Evolutionary conservation across 2,113 vertebrate genomes (phyloP).

Genomic region (Leucosticte australis): DNA sequence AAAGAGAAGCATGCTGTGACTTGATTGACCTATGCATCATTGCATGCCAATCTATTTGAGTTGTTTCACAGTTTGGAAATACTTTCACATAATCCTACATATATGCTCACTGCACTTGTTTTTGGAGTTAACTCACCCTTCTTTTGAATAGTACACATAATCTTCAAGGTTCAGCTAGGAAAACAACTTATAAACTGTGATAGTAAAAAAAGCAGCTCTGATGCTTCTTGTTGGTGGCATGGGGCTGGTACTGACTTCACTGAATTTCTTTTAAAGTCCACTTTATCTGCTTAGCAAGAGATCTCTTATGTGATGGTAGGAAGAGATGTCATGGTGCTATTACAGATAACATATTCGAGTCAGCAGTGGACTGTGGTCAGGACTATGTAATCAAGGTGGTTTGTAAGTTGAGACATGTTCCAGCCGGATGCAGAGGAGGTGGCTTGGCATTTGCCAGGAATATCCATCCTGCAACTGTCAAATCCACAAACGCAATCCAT

Average conservation of each 20-base stretch:
- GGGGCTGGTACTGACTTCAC: not conserved
- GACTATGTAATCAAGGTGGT: not conserved
- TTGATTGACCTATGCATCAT: conserved; percentile 51
- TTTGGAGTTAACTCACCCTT: conserved; percentile 4
- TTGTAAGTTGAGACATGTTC: conserved; percentile 5
- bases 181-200: not conserved
- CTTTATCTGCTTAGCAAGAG: not conserved
- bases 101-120: not conserved
- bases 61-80: conserved; percentile 36
- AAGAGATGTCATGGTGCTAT: not conserved
- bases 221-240: not conserved
- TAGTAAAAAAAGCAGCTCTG: not conserved
- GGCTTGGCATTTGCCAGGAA: conserved; percentile 25
- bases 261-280: not conserved
- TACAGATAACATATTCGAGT: not conserved
- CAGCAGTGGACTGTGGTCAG: conserved; percentile 10
- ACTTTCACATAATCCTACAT: not conserved
- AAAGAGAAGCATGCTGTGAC: conserved; percentile 37
- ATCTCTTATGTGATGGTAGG: not conserved
- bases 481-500: not conserved
- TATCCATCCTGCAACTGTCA: conserved; percentile 25
- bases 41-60: conserved; percentile 28
- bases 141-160: not conserved
- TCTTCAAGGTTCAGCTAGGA: not conserved
- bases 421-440: not conserved